Conservation (phyloP, 2,113 vertebrate species). For the Cebidichthys violaceus region DNA sequence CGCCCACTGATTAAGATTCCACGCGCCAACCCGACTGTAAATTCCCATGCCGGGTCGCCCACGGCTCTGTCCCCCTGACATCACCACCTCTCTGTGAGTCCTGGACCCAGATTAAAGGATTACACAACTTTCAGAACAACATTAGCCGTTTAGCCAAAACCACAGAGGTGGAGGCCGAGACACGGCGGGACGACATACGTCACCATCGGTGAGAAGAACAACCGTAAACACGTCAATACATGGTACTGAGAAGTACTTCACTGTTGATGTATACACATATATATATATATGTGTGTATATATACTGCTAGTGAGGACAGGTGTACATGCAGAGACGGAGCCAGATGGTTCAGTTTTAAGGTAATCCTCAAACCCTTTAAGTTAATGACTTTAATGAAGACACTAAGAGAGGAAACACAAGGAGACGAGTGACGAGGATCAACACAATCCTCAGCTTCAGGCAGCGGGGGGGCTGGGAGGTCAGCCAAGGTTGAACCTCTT, state of each 20-base stretch:
- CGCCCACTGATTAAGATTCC: constrained; percentile 82
- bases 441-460: constrained; percentile 59
- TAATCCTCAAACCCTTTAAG: constrained; percentile 53
- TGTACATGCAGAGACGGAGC: not conserved
- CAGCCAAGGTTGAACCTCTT: constrained; percentile 31
- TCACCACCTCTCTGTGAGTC: constrained; percentile 80
- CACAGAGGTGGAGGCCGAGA: constrained; percentile 35
- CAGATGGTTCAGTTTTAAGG: constrained; percentile 44
- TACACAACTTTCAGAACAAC: constrained; percentile 76
- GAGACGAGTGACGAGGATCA: constrained; percentile 56
- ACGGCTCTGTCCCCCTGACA: constrained; percentile 81
- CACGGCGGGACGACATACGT: not conserved
- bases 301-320: not conserved
- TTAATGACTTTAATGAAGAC: constrained; percentile 53
- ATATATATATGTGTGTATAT: no score
- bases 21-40: constrained; percentile 83
- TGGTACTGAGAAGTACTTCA: not conserved
- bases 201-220: not conserved
- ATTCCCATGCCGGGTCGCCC: constrained; percentile 81
- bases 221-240: no score
- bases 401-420: constrained; percentile 33
- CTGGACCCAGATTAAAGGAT: constrained; percentile 81
- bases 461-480: constrained; percentile 9
- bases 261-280: no score
- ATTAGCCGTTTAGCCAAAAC: constrained; percentile 28